These are phyloP conservation scores for Schizaphis graminum DNA, from an alignment of 2,888 invertebrate genomes.

Conservation along the genomic window DNA sequence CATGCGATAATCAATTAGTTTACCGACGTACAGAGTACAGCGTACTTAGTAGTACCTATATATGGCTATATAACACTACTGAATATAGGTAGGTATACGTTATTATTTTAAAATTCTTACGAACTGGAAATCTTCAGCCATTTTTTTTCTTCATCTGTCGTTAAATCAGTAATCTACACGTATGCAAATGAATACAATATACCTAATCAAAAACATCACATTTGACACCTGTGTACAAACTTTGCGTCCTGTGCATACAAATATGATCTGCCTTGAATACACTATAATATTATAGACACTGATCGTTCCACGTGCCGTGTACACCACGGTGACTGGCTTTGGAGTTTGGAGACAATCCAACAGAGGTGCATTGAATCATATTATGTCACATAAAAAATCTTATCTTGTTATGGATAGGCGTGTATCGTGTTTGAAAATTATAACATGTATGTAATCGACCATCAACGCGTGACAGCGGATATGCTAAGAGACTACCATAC, in stretches of 20 bases:
- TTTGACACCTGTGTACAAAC: constrained; percentile 34
- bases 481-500: background rate
- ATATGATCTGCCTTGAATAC: background rate
- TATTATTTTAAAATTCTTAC: background rate
- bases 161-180: background rate
- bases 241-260: background rate
- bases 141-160: background rate
- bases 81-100: background rate
- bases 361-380: background rate
- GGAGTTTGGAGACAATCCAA: constrained; percentile 41
- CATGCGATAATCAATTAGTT: background rate
- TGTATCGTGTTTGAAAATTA: constrained; percentile 11
- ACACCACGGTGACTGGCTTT: background rate
- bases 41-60: background rate
- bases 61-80: background rate
- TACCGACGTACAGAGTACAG: background rate
- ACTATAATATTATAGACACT: background rate
- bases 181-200: background rate
- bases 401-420: background rate
- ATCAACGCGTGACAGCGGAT: background rate
- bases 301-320: background rate
- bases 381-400: constrained; percentile 25
- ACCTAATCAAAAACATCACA: constrained; percentile 19
- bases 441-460: background rate
- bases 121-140: background rate